phyloP scores from a whole-genome alignment of 2,797 vertebrate genomes.

The Peromyscus nudipes region DNA sequence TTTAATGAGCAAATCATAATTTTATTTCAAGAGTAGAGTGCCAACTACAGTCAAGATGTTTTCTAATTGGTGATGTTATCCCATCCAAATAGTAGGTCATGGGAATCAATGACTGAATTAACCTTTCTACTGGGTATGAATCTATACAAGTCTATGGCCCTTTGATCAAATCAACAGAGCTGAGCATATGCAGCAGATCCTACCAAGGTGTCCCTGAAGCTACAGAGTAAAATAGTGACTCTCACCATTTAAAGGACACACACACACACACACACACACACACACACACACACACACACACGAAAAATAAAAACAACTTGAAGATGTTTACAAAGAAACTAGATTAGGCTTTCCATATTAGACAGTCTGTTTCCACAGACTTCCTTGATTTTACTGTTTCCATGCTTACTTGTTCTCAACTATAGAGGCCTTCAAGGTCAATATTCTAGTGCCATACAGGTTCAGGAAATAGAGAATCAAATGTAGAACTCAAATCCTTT shows the following conservation, averaged over 20 bases:
- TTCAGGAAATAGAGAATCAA: not conserved
- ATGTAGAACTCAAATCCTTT: not conserved
- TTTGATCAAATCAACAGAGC: not conserved
- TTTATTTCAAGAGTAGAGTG: not conserved
- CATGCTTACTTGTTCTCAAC: not conserved
- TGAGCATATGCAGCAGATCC: not conserved
- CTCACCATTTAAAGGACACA: not conserved
- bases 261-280: not conserved
- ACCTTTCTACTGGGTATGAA: not conserved
- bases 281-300: not conserved
- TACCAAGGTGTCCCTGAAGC: not conserved
- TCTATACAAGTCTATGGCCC: not conserved
- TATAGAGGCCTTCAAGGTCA: not conserved
- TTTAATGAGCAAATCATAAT: constrained; percentile 56
- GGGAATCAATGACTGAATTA: not conserved
- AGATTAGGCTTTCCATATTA: not conserved
- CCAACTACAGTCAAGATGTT: not conserved
- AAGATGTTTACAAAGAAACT: not conserved
- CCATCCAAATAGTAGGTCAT: not conserved
- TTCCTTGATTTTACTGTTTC: not conserved
- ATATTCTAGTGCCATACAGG: not conserved
- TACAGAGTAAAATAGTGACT: not conserved
- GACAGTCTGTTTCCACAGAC: not conserved
- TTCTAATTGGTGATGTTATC: not conserved
- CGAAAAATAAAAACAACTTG: not conserved